phyloP scores from a whole-genome alignment of 1,140 invertebrate genomes.

The Saccostrea echinata region DNA sequence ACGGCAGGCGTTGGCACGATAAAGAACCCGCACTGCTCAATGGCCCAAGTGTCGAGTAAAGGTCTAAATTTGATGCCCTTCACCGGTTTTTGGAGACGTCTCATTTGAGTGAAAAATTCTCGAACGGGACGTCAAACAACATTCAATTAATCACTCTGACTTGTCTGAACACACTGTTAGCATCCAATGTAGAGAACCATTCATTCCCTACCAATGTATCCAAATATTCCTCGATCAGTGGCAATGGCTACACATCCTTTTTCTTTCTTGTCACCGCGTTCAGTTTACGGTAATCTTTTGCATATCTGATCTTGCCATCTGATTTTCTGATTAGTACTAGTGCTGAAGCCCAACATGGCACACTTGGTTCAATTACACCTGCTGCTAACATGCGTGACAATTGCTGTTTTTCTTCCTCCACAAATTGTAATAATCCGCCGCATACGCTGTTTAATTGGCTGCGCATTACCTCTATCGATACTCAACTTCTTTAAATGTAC shows the following conservation, averaged over 20 bases:
- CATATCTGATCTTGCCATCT: conserved; percentile 41
- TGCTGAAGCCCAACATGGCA: conserved; percentile 21
- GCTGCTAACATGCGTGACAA: conserved; percentile 40
- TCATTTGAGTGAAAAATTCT: conserved; percentile 16
- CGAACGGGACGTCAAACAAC: too few relatives aligned
- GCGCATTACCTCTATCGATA: conserved; percentile 50
- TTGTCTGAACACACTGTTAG: conserved; percentile 71
- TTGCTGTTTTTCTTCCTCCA: conserved; percentile 43
- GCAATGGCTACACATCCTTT: conserved; percentile 48
- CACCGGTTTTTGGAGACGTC: too few relatives aligned
- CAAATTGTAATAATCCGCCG: conserved; percentile 40
- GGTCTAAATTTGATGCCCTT: too few relatives aligned
- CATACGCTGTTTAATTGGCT: conserved; percentile 44
- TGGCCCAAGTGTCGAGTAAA: too few relatives aligned
- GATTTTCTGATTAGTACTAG: conserved; percentile 49
- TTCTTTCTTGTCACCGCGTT: conserved; percentile 46
- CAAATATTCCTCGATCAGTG: conserved; percentile 46
- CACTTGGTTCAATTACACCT: conserved; percentile 27
- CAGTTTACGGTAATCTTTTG: conserved; percentile 46
- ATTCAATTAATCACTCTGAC: conserved; percentile 74
- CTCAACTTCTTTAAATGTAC: conserved; percentile 26
- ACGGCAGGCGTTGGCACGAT: too few relatives aligned
- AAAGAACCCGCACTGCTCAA: too few relatives aligned
- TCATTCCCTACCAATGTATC: conserved; percentile 46
- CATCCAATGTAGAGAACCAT: conserved; percentile 52